These are phyloP conservation scores for Laterallus jamaicensis DNA, from an alignment of 2,113 vertebrate genomes.

Conservation along the genomic window DNA sequence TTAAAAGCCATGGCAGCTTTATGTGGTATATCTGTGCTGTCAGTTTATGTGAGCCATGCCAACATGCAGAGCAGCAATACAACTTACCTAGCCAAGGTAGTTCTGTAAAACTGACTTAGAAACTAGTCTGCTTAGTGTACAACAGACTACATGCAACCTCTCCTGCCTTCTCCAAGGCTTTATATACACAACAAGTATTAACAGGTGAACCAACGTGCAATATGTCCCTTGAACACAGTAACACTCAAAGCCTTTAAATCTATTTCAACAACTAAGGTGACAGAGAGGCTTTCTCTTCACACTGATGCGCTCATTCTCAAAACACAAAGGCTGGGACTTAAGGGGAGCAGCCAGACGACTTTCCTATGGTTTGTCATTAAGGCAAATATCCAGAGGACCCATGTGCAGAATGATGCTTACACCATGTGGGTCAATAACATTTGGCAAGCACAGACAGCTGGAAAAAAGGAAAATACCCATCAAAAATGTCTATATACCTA, in stretches of 20 bases:
- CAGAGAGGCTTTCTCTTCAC: neutral
- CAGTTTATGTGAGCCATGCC: neutral
- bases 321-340: neutral
- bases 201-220: neutral
- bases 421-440: neutral
- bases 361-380: neutral
- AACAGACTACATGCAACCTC: neutral
- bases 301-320: neutral
- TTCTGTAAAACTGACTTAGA: neutral
- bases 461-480: neutral
- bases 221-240: neutral
- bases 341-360: neutral
- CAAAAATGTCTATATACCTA: neutral
- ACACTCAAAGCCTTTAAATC: neutral
- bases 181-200: neutral
- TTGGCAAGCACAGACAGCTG: neutral
- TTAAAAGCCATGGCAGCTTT: neutral
- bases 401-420: neutral
- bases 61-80: neutral
- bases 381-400: neutral
- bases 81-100: neutral
- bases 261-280: neutral
- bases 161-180: neutral
- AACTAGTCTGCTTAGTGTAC: neutral
- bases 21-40: neutral